Base-by-base conservation (phyloP, 2,888 invertebrate species). In the Macroteleia sp. region DNA sequence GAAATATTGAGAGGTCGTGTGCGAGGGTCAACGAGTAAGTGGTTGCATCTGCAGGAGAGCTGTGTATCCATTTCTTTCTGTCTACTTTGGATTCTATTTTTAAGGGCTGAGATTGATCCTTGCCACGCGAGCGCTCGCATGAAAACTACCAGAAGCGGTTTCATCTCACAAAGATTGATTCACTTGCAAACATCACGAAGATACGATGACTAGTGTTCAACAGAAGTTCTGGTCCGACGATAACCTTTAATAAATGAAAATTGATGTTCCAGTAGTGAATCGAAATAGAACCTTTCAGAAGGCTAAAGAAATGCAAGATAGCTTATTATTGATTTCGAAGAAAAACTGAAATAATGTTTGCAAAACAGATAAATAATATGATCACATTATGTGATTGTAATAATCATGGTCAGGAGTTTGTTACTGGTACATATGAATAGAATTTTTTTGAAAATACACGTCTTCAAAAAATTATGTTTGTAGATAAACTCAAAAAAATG, bases 81-180 rank as follows among this genome's bases (percentile, higher is more conserved):
- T 66, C 74, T 59, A 66, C 74, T 74, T 70, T 70, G 57, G 61
- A 66, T 59, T 74, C 74, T 74, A 74, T 70, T 78, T 78, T 78
- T 42, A 70, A 52, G 50, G 30, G 25, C 39, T 25, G 42, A 73
- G 73, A 67, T 62, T 67, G 71, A 73, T 77, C 66, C 73, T 56
- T 56, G 77, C 71, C 77, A 77, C 77, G 77, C 77, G 73, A 66
- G 59, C 66, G 61, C 67, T 61, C 57, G 64, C 76, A 42, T 62
- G 67, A 77, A 73, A 70, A 78, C 64, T 57, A 69, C 73, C 77
- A 77, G 77, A 77, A 73, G 73, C 67, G 25, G 57, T 56, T 32
- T 25, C 34, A 62, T 46, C 41, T 12, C 44, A 14, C 39, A 28
- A 41, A 67, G 73, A 77, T 71, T 69, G 67, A 76, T 69, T 76